Evolutionary conservation across 2,797 vertebrate genomes (phyloP), one percentile per base, ranked within the genome.

Genomic region (Liparis tanakae): DNA sequence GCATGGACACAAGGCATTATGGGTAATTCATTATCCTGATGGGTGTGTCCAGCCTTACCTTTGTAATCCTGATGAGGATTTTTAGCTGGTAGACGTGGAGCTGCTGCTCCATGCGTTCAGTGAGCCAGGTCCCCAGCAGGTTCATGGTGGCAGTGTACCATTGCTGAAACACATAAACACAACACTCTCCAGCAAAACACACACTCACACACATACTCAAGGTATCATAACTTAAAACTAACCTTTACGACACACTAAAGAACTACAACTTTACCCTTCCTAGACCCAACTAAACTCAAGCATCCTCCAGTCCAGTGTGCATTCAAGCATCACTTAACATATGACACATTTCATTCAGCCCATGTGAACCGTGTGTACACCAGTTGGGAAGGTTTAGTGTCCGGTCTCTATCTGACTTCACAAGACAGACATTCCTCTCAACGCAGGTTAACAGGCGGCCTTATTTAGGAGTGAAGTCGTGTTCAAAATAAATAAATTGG

Each of bases 141-240:
- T 97, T 98, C 98, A 99, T 99, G 84, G 98, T 97, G 94, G 97
- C 98, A 93, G 96, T 99, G 94, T 99, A 99, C 98, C 98, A 99
- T 99, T 99, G 98, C 98, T 99, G 98, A 93, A 99, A 99, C 93
- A 97, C 95, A 98, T 89, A 96, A 93, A 93, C 89, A 94, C 91
- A 94, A 89, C 95, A 86, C 96, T 96, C 96, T 98, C 97, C 96
- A 97, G 96, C 95, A 95, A 91, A 93, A 93, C 87, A 75, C 92
- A 91, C 91, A 91, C 85, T 74, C 91, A 77, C 89, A 87, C 88
- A 81, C 88, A 74, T 76, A 70, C 89, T 86, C 81, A 80, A 87
- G 79, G 90, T 84, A 86, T 73, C 72, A 25, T 55, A 57, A 84
- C 76, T 22, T 56, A 64, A 56, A 66, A 36, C 74, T 81, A 84